Conservation (phyloP, 2,113 vertebrate genomes). For the Actenoides hombroni region DNA sequence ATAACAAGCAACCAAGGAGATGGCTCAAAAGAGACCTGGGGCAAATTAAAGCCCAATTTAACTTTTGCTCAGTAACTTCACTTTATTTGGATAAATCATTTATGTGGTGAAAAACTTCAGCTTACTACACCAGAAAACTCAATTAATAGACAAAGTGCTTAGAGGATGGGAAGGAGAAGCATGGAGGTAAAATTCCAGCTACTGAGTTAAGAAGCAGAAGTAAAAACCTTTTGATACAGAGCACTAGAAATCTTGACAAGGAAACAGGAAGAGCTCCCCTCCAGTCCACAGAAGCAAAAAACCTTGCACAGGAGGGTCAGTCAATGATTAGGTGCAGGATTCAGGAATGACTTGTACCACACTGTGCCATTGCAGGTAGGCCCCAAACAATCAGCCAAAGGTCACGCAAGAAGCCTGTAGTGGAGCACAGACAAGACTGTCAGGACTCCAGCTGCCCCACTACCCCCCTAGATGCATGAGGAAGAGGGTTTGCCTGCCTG, state of each 20-base stretch:
- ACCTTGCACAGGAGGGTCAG: background rate
- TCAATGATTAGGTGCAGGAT: background rate
- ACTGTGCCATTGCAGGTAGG: background rate
- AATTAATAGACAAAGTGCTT: slow-evolving; percentile 62
- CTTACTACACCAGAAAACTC: slow-evolving; percentile 63
- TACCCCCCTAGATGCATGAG: background rate
- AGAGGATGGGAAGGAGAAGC: slow-evolving; percentile 2
- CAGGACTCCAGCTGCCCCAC: background rate
- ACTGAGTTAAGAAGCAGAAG: slow-evolving; percentile 38
- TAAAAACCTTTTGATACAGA: slow-evolving; percentile 36
- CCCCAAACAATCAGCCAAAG: background rate
- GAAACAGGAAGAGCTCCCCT: background rate
- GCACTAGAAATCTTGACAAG: background rate
- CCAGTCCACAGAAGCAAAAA: background rate
- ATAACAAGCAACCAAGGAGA: slow-evolving; percentile 27
- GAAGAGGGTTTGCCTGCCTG: background rate
- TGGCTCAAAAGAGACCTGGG: slow-evolving; percentile 60
- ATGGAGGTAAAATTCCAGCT: slow-evolving; percentile 25
- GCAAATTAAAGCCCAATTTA: slow-evolving; percentile 76
- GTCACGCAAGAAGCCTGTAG: background rate
- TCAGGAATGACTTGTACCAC: background rate
- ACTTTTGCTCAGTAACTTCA: slow-evolving; percentile 74
- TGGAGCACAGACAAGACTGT: background rate
- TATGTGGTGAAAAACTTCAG: slow-evolving; percentile 68
- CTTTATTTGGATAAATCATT: slow-evolving; percentile 75